phyloP scores from a whole-genome alignment of 2,797 vertebrate species.

The Antrozous pallidus region DNA sequence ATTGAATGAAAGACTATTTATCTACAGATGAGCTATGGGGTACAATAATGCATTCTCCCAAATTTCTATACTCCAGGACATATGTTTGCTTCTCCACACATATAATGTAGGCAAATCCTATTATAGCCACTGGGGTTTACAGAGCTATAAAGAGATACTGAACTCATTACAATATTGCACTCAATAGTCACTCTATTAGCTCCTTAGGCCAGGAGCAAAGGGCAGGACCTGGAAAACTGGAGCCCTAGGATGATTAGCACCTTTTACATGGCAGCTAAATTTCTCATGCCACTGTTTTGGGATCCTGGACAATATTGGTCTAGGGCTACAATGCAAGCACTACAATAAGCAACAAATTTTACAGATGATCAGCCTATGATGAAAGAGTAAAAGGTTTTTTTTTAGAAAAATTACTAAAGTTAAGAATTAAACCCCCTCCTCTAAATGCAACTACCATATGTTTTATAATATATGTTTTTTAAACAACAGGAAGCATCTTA shows the following conservation, averaged over 20 bases:
- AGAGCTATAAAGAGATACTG: not conserved
- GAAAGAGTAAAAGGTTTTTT: not conserved
- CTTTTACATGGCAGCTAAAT: not conserved
- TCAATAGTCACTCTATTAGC: not conserved
- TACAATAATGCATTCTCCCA: not conserved
- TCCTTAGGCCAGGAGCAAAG: not conserved
- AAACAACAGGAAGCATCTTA: not conserved
- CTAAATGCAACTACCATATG: not conserved
- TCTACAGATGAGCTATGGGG: not conserved
- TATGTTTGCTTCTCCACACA: slow-evolving; percentile 2
- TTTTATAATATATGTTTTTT: slow-evolving; percentile 7
- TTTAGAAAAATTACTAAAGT: slow-evolving; percentile 5
- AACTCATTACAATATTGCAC: not conserved
- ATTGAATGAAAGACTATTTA: slow-evolving; percentile 38
- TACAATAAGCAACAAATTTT: not conserved
- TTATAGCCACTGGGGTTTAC: not conserved
- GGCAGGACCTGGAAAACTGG: not conserved
- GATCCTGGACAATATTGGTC: not conserved
- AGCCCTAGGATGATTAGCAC: not conserved
- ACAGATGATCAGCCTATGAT: not conserved
- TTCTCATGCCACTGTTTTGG: not conserved
- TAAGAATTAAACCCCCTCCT: not conserved
- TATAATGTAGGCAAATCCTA: not conserved
- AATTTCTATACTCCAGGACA: not conserved
- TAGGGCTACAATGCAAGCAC: not conserved